Conservation (phyloP, 2,888 invertebrate genomes). For the Drosophila fulvimacula region DNA sequence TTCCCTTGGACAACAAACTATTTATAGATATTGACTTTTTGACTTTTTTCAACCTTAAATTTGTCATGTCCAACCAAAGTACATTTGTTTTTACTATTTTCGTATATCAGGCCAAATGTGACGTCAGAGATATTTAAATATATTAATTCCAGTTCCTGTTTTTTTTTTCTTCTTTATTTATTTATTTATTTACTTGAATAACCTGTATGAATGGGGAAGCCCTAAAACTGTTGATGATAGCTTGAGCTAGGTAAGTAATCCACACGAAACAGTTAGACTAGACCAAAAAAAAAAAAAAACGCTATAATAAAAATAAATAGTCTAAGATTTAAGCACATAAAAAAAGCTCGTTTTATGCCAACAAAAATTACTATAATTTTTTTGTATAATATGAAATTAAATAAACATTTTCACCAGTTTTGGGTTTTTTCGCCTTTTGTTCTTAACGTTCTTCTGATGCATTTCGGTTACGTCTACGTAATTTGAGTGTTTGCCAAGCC, state of each 20-base stretch:
- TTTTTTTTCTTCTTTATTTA: background rate
- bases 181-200: constrained; percentile 24
- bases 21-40: constrained; percentile 29
- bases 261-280: background rate
- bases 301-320: background rate
- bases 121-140: background rate
- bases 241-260: constrained; percentile 11
- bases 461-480: constrained; percentile 46
- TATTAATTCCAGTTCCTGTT: constrained; percentile 23
- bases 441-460: background rate
- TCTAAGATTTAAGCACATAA: background rate
- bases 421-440: background rate
- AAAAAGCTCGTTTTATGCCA: too few relatives aligned
- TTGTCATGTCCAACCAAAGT: background rate
- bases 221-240: constrained; percentile 12
- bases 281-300: background rate
- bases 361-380: too few relatives aligned
- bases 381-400: too few relatives aligned
- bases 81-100: background rate
- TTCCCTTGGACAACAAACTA: constrained; percentile 27
- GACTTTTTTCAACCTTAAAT: constrained; percentile 5
- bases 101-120: background rate
- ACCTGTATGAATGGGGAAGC: constrained; percentile 37
- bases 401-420: too few relatives aligned
- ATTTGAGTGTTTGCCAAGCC: constrained; percentile 25